phyloP scores from a whole-genome alignment of 2,113 vertebrate species.

The Circaetus gallicus region DNA sequence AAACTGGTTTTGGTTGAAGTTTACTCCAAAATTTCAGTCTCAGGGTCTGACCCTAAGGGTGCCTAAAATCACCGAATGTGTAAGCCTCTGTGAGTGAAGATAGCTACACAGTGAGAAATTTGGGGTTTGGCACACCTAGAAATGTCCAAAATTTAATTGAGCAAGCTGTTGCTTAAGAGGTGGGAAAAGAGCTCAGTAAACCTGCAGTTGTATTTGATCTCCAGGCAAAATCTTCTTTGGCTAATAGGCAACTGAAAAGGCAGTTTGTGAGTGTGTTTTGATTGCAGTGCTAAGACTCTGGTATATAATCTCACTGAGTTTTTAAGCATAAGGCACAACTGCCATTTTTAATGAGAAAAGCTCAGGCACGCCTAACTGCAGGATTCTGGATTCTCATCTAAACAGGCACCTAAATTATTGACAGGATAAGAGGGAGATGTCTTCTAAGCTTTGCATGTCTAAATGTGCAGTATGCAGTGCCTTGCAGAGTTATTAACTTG shows the following conservation, averaged over 20 bases:
- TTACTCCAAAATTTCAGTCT: not conserved
- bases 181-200: not conserved
- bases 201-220: not conserved
- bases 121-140: not conserved
- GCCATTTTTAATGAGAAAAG: not conserved
- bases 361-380: not conserved
- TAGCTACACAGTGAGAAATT: not conserved
- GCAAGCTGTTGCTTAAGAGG: not conserved
- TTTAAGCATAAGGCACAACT: not conserved
- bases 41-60: not conserved
- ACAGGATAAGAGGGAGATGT: not conserved
- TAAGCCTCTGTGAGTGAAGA: not conserved
- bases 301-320: not conserved
- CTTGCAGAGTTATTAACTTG: not conserved
- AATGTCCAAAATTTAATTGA: not conserved
- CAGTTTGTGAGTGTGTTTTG: not conserved
- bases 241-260: not conserved
- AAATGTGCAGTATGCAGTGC: not conserved
- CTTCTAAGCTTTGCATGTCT: not conserved
- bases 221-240: not conserved
- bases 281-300: not conserved
- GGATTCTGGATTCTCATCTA: not conserved
- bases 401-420: not conserved
- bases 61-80: not conserved
- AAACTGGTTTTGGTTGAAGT: not conserved